phyloP scores from a whole-genome alignment of 1,140 invertebrate genomes.

The Drosophila bipectinata region DNA sequence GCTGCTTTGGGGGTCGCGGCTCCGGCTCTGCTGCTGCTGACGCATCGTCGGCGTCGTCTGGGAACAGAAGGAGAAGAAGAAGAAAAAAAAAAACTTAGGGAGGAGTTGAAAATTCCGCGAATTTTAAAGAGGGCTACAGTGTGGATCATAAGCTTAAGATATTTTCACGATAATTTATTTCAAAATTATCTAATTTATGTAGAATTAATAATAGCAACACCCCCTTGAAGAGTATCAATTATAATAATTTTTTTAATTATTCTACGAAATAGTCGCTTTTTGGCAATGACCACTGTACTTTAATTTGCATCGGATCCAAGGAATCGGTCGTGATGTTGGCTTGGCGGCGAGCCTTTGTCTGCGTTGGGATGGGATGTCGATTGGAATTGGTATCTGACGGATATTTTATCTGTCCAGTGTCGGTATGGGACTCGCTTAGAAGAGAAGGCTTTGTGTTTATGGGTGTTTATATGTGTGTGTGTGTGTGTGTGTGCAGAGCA shows the following conservation, averaged over 20 bases:
- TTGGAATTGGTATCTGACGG: constrained; percentile 21
- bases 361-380: constrained; percentile 8
- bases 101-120: constrained; percentile 43
- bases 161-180: neutral
- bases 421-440: constrained; percentile 33
- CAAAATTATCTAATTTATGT: neutral
- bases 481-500: constrained; percentile 16
- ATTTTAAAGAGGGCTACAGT: constrained; percentile 38
- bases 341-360: constrained; percentile 48
- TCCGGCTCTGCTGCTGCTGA: constrained; percentile 41
- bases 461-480: neutral
- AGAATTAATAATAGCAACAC: too few species aligned
- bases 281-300: constrained; percentile 29
- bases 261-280: neutral
- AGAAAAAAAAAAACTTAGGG: constrained; percentile 1
- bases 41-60: constrained; percentile 51
- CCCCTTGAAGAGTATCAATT: too few species aligned
- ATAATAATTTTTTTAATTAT: too few species aligned
- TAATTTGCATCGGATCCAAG: constrained; percentile 48
- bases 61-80: neutral
- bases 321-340: constrained; percentile 37
- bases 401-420: constrained; percentile 46
- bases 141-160: too few species aligned
- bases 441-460: constrained; percentile 4
- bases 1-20: constrained; percentile 39